Evolutionary conservation across 2,888 invertebrate genomes (phyloP).

Genomic region (Morpho helenor): DNA sequence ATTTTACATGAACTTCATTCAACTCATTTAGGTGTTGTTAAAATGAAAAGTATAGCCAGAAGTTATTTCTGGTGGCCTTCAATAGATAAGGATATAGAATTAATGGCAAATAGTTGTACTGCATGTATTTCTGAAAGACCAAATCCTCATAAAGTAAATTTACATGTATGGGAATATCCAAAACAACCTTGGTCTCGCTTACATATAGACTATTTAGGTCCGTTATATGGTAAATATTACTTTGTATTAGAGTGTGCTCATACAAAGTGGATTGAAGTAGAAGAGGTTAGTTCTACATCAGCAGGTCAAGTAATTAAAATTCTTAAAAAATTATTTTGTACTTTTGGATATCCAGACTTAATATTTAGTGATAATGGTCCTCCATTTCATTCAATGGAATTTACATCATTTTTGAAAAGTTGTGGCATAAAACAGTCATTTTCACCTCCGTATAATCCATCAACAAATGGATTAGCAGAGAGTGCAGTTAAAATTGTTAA

Average conservation of each 20-base stretch:
- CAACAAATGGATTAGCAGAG: not conserved
- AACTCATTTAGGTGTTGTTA: conserved; percentile 5
- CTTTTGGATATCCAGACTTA: not conserved
- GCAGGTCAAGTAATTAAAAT: conserved; percentile 3
- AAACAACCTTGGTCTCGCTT: not conserved
- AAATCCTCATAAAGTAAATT: not conserved
- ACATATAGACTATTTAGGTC: conserved; percentile 2
- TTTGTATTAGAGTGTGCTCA: not conserved
- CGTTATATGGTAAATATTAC: not conserved
- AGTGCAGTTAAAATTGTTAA: not conserved
- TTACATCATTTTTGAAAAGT: not conserved
- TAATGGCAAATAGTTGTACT: not conserved
- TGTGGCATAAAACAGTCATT: conserved; percentile 4
- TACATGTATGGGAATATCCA: conserved; percentile 1
- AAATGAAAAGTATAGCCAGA: conserved; percentile 3
- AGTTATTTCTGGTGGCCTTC: conserved; percentile 7
- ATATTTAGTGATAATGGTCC: not conserved
- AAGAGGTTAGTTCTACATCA: conserved; percentile 2
- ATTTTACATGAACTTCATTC: not conserved
- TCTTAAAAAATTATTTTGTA: not conserved
- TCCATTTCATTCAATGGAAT: conserved; percentile 1
- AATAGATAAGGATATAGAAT: conserved; percentile 2
- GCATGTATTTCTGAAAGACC: not conserved
- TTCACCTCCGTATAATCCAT: conserved; percentile 1
- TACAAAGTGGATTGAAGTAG: conserved; percentile 5